Evolutionary conservation across 2,888 invertebrate species (phyloP).

Genomic region (Fissipunctia ypsillon): DNA sequence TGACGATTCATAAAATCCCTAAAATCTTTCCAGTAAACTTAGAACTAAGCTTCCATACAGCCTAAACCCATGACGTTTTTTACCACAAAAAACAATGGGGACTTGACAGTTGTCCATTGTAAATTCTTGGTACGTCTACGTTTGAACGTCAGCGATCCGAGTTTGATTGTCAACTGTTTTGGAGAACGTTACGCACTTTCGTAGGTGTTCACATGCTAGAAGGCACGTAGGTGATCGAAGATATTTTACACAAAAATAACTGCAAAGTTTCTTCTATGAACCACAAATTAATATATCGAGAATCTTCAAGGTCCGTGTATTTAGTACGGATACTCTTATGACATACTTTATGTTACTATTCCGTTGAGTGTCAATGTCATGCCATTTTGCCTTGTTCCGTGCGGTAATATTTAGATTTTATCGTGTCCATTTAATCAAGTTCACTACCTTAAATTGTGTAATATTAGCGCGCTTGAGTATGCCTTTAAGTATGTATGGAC

Average conservation of each 20-base stretch:
- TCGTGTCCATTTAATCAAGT: neutral
- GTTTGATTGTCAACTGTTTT: conserved; percentile 36
- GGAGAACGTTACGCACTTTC: neutral
- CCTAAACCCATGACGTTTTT: conserved; percentile 13
- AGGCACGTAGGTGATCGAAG: conserved; percentile 35
- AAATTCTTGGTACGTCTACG: conserved; percentile 25
- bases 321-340: neutral
- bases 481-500: no score
- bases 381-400: neutral
- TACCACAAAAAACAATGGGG: conserved; percentile 13
- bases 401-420: neutral
- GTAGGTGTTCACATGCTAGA: conserved; percentile 16
- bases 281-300: neutral
- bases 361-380: conserved; percentile 20
- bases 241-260: no score
- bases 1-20: conserved; percentile 1
- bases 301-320: neutral
- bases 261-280: neutral
- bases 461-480: no score
- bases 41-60: neutral
- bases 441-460: neutral
- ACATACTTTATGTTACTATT: neutral
- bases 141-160: conserved; percentile 29
- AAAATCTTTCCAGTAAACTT: neutral
- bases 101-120: neutral